Percentiles rank a stretch among this genome's conserved stretches.
These are phyloP conservation scores for Lamprologus tigripictilis DNA, from an alignment of 2,113 vertebrate genomes.

Conservation along the genomic window DNA sequence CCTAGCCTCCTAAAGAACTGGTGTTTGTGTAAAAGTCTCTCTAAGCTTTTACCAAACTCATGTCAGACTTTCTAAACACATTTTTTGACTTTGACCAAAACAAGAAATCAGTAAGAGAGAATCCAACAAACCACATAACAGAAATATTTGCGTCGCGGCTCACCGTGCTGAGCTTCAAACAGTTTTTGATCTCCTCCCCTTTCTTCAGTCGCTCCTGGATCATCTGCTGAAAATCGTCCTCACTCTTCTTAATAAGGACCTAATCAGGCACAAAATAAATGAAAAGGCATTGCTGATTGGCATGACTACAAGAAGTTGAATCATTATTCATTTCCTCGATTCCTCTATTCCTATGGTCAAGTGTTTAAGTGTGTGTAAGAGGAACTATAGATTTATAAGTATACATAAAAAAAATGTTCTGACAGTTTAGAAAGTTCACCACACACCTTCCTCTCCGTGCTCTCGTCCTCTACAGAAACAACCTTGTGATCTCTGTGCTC, in stretches of 20 bases:
- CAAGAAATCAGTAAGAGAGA: background rate
- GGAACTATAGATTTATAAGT: background rate
- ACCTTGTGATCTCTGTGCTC: conserved; percentile 83
- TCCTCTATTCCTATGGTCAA: background rate
- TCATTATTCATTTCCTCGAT: background rate
- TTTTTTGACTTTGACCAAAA: background rate
- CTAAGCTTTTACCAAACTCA: background rate
- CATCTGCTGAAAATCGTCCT: conserved; percentile 31
- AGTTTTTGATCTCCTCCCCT: conserved; percentile 53
- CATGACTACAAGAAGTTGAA: background rate
- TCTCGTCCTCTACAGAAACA: conserved; percentile 78
- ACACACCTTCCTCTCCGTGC: conserved; percentile 76
- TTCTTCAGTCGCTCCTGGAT: conserved; percentile 48
- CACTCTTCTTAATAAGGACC: conserved; percentile 34
- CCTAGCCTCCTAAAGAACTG: background rate
- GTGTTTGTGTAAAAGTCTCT: background rate
- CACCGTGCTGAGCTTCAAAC: conserved; percentile 47
- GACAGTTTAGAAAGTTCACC: background rate
- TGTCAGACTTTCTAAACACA: background rate
- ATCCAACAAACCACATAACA: background rate
- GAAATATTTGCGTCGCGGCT: background rate
- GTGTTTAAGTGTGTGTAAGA: background rate
- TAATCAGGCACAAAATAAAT: background rate
- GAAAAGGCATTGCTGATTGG: background rate
- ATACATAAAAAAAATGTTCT: background rate